Conservation (phyloP, 2,113 vertebrate genomes). For the Cisticola juncidis region DNA sequence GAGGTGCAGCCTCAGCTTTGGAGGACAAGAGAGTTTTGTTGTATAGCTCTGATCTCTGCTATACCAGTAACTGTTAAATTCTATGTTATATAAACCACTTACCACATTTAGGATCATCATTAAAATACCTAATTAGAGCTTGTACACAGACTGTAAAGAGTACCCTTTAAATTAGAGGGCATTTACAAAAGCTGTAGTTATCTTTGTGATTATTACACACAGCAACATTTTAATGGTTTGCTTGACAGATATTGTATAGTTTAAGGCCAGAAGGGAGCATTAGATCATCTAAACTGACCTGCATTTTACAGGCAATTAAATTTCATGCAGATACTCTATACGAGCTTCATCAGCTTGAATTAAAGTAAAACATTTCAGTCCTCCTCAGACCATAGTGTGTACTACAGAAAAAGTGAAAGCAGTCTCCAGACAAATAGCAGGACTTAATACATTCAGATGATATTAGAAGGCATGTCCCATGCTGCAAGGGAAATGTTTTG, state of each 20-base stretch:
- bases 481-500: background rate
- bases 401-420: background rate
- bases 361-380: background rate
- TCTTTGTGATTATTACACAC: background rate
- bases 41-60: background rate
- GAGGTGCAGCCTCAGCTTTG: background rate
- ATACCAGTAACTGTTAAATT: background rate
- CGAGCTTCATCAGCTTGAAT: background rate
- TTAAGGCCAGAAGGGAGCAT: constrained; percentile 10
- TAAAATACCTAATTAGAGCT: constrained; percentile 22
- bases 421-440: background rate
- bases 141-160: background rate
- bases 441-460: background rate
- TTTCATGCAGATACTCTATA: background rate
- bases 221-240: background rate
- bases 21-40: background rate
- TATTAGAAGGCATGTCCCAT: background rate
- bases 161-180: background rate
- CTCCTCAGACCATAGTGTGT: background rate
- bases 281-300: constrained; percentile 15
- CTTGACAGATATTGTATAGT: background rate
- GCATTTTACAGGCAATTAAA: constrained; percentile 10
- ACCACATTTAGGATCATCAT: background rate
- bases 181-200: constrained; percentile 7
- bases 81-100: background rate